A percentile compares a stretch with the other conserved stretches of the same genome.
Conservation (phyloP, 2,113 vertebrate genomes). For the Gymnogyps californianus region DNA sequence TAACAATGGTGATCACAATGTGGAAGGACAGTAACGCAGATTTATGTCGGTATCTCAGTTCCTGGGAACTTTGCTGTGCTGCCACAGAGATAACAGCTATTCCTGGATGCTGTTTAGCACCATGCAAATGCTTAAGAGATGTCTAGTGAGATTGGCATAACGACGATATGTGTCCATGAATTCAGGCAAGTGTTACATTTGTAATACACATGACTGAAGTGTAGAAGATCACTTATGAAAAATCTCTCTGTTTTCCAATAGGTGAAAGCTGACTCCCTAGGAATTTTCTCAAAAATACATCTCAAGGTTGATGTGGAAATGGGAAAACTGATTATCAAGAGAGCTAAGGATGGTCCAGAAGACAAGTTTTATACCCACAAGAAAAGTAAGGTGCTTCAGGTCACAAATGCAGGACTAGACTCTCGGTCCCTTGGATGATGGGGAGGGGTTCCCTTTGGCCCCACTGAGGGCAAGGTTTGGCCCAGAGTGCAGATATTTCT, state of each 20-base stretch:
- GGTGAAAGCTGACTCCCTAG: conserved; percentile 91
- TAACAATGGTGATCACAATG: not conserved
- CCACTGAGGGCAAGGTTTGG: not conserved
- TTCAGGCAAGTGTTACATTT: not conserved
- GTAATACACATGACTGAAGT: not conserved
- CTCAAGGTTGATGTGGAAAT: conserved; percentile 95
- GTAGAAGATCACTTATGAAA: not conserved
- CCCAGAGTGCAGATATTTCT: not conserved
- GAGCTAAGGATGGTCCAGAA: conserved; percentile 92
- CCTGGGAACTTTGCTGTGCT: not conserved
- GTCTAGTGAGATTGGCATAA: not conserved
- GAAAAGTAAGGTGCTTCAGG: conserved; percentile 83
- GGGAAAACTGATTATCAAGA: conserved; percentile 91
- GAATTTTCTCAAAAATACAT: conserved; percentile 88
- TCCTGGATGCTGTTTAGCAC: not conserved
- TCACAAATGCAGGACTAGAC: not conserved
- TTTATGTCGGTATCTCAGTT: not conserved
- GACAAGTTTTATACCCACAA: conserved; percentile 94
- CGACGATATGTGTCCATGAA: not conserved
- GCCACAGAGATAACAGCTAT: conserved; percentile 3
- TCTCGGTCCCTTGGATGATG: not conserved
- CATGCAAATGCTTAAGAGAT: not conserved
- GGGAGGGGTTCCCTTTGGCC: not conserved
- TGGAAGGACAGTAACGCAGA: not conserved
- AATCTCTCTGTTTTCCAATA: conserved; percentile 31